Percentiles rank a stretch among this genome's conserved stretches.
phyloP scores from a whole-genome alignment of 2,888 invertebrate genomes.

The Hydriomena furcata region DNA sequence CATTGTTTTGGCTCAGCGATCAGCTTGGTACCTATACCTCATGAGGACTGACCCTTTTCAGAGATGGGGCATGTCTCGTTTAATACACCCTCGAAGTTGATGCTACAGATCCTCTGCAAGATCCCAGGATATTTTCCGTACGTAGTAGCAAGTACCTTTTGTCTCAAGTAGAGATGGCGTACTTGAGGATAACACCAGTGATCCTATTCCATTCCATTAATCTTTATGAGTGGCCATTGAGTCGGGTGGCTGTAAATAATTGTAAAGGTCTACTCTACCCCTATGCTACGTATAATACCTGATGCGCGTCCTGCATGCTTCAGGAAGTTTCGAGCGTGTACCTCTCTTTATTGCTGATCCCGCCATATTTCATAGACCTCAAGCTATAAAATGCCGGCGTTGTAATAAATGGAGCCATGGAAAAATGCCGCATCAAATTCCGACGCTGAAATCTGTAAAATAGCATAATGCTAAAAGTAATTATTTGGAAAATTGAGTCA shows the following conservation, averaged over 20 bases:
- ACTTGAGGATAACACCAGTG: no score
- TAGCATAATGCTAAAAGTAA: not conserved
- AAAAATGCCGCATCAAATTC: conserved; percentile 15
- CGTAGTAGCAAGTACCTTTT: no score
- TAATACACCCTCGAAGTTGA: no score
- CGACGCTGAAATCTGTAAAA: conserved; percentile 2
- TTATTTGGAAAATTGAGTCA: conserved; percentile 2
- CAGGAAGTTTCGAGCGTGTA: conserved; percentile 9
- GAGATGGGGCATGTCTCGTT: no score
- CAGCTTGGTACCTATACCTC: no score
- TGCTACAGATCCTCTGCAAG: no score
- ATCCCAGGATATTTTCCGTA: no score
- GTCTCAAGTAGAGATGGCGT: no score
- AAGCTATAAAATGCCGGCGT: conserved; percentile 17
- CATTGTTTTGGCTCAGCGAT: no score
- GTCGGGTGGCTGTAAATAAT: no score
- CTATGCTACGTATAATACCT: not conserved
- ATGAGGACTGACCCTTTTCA: no score
- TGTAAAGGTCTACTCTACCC: not conserved
- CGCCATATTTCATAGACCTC: conserved; percentile 25
- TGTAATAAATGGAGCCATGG: conserved; percentile 19
- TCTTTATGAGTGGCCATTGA: no score
- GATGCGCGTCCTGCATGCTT: conserved; percentile 1
- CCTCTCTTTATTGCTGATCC: conserved; percentile 20
- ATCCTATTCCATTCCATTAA: not conserved